These are phyloP conservation scores for Cichlasoma orientale DNA, from an alignment of 2,797 vertebrate genomes.

Conservation along the genomic window DNA sequence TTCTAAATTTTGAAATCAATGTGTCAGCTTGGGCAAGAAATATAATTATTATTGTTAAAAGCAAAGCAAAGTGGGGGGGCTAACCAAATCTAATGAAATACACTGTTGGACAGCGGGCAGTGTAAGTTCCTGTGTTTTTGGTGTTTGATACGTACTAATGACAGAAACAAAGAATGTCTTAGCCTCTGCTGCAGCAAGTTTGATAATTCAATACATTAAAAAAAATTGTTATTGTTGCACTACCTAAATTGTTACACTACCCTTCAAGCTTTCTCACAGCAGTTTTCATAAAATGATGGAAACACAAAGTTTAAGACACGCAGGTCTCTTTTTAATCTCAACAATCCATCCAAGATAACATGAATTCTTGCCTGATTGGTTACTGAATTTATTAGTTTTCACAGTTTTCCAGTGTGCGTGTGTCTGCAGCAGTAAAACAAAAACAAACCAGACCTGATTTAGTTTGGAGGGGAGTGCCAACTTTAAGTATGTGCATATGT, in stretches of 20 bases:
- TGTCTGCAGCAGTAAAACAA: not conserved
- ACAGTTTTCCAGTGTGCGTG: not conserved
- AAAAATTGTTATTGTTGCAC: too few relatives aligned
- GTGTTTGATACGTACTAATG: not conserved
- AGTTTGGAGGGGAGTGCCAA: slow-evolving; percentile 8
- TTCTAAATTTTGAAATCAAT: not conserved
- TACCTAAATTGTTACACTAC: too few relatives aligned
- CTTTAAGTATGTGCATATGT: slow-evolving; percentile 23
- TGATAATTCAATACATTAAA: not conserved
- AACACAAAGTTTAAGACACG: not conserved
- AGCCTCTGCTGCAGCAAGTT: not conserved
- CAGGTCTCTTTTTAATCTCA: not conserved
- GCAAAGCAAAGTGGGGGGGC: not conserved
- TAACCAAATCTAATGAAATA: not conserved
- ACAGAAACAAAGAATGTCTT: not conserved
- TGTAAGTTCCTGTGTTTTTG: not conserved
- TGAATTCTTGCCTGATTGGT: accelerated
- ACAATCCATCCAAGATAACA: not conserved
- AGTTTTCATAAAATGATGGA: too few relatives aligned
- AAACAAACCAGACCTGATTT: not conserved
- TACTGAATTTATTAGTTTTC: not conserved
- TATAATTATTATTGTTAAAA: not conserved
- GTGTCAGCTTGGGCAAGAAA: not conserved
- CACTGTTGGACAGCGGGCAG: not conserved
- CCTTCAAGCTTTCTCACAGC: too few relatives aligned